A percentile compares a stretch with the other conserved stretches of the same genome.
phyloP scores from a whole-genome alignment of 2,888 invertebrate species.

The Megamerina dolium region DNA sequence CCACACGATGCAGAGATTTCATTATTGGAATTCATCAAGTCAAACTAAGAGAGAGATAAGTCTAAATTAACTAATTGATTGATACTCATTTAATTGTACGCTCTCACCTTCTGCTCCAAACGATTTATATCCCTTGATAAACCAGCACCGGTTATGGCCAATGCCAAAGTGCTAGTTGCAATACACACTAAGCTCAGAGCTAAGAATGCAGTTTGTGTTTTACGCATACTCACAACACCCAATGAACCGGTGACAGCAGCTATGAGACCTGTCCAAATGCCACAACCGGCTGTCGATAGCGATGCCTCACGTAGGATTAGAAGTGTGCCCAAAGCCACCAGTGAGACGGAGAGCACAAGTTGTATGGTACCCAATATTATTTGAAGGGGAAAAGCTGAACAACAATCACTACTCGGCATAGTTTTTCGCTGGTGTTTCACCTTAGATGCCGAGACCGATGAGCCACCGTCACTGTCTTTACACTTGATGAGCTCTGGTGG shows the following conservation, averaged over 20 bases:
- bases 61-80: neutral
- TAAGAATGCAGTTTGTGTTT: slow-evolving; percentile 46
- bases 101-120: slow-evolving; percentile 34
- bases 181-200: slow-evolving; percentile 48
- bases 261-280: slow-evolving; percentile 46
- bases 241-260: slow-evolving; percentile 47
- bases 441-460: slow-evolving; percentile 27
- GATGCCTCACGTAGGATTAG: slow-evolving; percentile 44
- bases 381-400: slow-evolving; percentile 41
- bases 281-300: slow-evolving; percentile 43
- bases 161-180: slow-evolving; percentile 46
- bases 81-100: neutral
- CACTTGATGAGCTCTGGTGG: slow-evolving; percentile 44
- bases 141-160: slow-evolving; percentile 48
- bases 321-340: slow-evolving; percentile 46
- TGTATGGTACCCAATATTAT: slow-evolving; percentile 44
- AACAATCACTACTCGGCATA: slow-evolving; percentile 31
- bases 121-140: slow-evolving; percentile 46
- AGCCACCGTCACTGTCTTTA: slow-evolving; percentile 32
- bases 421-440: slow-evolving; percentile 16
- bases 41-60: slow-evolving; percentile 29
- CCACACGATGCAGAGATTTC: slow-evolving; percentile 46
- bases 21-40: slow-evolving; percentile 36
- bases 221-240: slow-evolving; percentile 47
- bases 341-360: slow-evolving; percentile 40